These are phyloP conservation scores for Odontocerum albicorne DNA, from an alignment of 2,888 invertebrate species.

Conservation along the genomic window DNA sequence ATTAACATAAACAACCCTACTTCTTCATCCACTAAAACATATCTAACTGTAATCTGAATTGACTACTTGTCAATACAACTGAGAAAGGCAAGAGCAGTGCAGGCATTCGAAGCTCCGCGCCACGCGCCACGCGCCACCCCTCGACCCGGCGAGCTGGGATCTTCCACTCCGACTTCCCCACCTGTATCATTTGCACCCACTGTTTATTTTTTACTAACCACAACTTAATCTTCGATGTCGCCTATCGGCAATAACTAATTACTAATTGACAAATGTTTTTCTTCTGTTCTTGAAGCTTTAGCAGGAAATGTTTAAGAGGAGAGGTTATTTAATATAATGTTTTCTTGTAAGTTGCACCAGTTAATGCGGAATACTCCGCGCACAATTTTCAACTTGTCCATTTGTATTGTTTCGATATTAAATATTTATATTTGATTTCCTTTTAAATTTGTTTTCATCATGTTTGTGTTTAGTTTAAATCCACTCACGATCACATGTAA, in stretches of 20 bases:
- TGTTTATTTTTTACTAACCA: constrained; percentile 13
- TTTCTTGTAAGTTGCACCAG: constrained; percentile 33
- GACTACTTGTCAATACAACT: too few relatives aligned
- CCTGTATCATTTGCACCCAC: constrained; percentile 8
- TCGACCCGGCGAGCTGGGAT: too few relatives aligned
- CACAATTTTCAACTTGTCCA: constrained; percentile 9
- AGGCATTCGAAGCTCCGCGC: too few relatives aligned
- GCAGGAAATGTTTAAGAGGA: constrained; percentile 37
- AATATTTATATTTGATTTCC: constrained; percentile 20
- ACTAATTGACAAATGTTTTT: constrained; percentile 38
- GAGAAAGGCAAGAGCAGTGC: too few relatives aligned
- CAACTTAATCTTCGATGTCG: constrained; percentile 7
- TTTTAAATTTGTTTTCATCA: constrained; percentile 17
- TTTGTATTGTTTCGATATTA: constrained; percentile 14
- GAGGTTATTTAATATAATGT: constrained; percentile 32
- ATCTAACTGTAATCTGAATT: too few relatives aligned
- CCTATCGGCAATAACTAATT: constrained; percentile 23
- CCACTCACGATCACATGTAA: constrained; percentile 75
- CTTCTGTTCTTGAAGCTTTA: constrained; percentile 36
- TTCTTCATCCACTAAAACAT: too few relatives aligned
- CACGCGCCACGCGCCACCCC: too few relatives aligned
- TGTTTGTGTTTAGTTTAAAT: constrained; percentile 33
- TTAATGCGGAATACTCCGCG: constrained; percentile 19
- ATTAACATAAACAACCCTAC: too few relatives aligned
- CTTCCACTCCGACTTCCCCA: too few relatives aligned